These are phyloP conservation scores for Heloderma charlesbogerti DNA, from an alignment of 2,113 vertebrate genomes.

Conservation along the genomic window DNA sequence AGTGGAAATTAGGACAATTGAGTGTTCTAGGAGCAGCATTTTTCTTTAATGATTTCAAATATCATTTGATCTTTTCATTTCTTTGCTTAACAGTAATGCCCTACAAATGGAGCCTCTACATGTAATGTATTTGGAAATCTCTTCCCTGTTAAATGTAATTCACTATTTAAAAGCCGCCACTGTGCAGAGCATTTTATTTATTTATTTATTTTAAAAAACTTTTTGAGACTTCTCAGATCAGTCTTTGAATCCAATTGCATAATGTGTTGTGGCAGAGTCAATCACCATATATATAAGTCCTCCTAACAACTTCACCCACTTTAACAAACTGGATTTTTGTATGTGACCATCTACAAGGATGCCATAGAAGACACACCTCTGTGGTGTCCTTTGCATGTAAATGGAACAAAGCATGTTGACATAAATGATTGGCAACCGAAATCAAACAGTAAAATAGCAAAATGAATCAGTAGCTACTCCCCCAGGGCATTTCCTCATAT, in stretches of 20 bases:
- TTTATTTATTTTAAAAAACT: conserved; percentile 9
- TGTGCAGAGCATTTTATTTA: not conserved
- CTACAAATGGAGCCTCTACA: not conserved
- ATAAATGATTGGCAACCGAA: not conserved
- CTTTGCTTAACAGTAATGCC: conserved; percentile 21
- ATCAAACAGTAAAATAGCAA: conserved; percentile 57
- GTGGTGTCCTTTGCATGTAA: conserved; percentile 42
- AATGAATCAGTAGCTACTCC: conserved; percentile 57
- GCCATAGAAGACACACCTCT: conserved; percentile 45
- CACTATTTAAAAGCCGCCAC: conserved; percentile 36
- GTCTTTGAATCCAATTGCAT: conserved; percentile 31
- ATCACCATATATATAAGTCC: conserved; percentile 20
- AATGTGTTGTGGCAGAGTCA: conserved; percentile 29
- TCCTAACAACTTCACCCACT: conserved; percentile 41
- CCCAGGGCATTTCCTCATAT: conserved; percentile 62
- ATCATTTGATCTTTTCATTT: conserved; percentile 49
- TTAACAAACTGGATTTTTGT: not conserved
- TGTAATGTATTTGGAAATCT: conserved; percentile 14
- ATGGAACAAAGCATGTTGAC: conserved; percentile 49
- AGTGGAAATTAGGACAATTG: not conserved
- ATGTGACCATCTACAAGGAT: conserved; percentile 56
- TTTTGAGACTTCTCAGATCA: conserved; percentile 8
- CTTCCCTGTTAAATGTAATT: conserved; percentile 58
- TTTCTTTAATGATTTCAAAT: conserved; percentile 19
- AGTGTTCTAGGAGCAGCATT: not conserved